Conservation (phyloP, 2,797 vertebrate species). For the Amphiprion clarkii region DNA sequence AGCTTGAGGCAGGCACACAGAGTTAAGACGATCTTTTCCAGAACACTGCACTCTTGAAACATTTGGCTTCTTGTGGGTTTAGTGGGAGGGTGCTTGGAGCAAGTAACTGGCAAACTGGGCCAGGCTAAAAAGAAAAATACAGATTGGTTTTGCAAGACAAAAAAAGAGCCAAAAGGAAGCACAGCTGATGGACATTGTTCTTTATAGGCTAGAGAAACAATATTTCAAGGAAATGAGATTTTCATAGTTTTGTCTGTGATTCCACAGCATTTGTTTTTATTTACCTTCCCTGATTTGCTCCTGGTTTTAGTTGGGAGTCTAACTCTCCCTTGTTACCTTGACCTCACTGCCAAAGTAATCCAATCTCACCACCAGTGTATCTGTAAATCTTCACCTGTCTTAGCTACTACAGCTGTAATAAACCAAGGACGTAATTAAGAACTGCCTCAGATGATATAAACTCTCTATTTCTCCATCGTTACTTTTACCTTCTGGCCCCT, state of each 20-base stretch:
- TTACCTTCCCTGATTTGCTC: conserved; percentile 35
- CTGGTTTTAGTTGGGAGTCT: conserved; percentile 43
- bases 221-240: conserved; percentile 58
- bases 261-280: conserved; percentile 28
- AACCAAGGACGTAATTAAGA: conserved; percentile 52
- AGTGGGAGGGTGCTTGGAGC: conserved; percentile 28
- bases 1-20: conserved; percentile 9
- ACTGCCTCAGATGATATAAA: conserved; percentile 3
- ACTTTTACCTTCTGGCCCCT: conserved; percentile 22
- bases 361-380: conserved; percentile 47
- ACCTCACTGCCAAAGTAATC: conserved; percentile 55
- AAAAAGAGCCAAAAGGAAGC: conserved; percentile 16
- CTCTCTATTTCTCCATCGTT: conserved; percentile 45
- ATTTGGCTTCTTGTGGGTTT: conserved; percentile 47
- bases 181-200: conserved; percentile 30
- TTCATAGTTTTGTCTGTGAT: conserved; percentile 29
- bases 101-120: conserved; percentile 24
- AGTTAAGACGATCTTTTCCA: conserved; percentile 33
- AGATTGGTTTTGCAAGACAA: conserved; percentile 44
- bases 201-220: conserved; percentile 37
- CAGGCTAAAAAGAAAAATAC: conserved; percentile 38
- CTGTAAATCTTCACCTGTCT: conserved; percentile 67
- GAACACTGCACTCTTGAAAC: conserved; percentile 31
- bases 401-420: conserved; percentile 37
- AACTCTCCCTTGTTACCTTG: conserved; percentile 47